A percentile compares a stretch with the other conserved stretches of the same genome.
phyloP scores from a whole-genome alignment of 2,797 vertebrate genomes.

The Smutsia gigantea region DNA sequence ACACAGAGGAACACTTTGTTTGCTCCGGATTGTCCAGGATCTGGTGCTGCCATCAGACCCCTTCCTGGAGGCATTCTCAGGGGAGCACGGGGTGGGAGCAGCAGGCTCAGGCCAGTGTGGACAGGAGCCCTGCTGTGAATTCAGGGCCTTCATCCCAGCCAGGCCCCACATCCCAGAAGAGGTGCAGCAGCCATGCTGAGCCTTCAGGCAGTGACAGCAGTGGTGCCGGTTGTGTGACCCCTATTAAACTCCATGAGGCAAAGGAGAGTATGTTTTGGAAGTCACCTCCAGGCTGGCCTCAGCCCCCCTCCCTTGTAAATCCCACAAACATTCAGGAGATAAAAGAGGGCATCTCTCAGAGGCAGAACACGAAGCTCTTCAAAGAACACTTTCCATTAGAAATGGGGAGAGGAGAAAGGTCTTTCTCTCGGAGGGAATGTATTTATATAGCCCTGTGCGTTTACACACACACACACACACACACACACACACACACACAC shows the following conservation, averaged over 20 bases:
- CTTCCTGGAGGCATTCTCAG: background rate
- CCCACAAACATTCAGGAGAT: slow-evolving; percentile 47
- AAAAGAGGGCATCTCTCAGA: slow-evolving; percentile 50
- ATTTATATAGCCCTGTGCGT: background rate
- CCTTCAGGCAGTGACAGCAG: background rate
- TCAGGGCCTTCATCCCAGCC: background rate
- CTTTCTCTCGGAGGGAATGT: background rate
- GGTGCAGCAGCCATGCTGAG: background rate
- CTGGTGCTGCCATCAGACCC: background rate
- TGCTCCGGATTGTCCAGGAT: rapidly evolving
- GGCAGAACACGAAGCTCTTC: slow-evolving; percentile 36
- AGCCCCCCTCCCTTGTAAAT: slow-evolving; percentile 46
- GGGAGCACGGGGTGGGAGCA: background rate
- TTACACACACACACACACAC: rapidly evolving
- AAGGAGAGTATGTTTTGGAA: slow-evolving; percentile 25
- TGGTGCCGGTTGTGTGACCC: background rate
- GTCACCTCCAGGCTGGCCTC: slow-evolving; percentile 52
- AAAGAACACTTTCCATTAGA: slow-evolving; percentile 50
- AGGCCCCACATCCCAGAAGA: background rate
- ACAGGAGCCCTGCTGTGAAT: background rate
- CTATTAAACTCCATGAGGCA: slow-evolving; percentile 11
- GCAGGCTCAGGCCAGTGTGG: background rate
- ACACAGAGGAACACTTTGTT: background rate
- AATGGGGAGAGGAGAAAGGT: background rate
- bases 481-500: no score